A percentile compares a stretch with the other conserved stretches of the same genome.
These are phyloP conservation scores for Acropternis orthonyx DNA, from an alignment of 2,797 vertebrate species.

Conservation along the genomic window DNA sequence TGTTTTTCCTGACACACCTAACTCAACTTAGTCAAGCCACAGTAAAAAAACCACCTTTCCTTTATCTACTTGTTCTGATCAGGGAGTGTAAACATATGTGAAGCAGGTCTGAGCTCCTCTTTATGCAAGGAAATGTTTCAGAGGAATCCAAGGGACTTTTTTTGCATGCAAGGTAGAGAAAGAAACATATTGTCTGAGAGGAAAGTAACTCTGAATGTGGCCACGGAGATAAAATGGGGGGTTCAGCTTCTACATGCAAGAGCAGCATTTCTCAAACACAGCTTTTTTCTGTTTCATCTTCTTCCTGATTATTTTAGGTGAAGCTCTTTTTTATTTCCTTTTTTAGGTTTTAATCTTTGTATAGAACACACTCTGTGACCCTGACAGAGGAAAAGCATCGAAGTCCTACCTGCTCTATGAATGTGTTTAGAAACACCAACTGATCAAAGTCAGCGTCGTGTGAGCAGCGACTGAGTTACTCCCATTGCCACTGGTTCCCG, in stretches of 20 bases:
- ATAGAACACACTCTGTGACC: constrained; percentile 80
- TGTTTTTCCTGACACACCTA: neutral
- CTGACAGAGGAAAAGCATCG: constrained; percentile 79
- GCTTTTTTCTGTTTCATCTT: constrained; percentile 7
- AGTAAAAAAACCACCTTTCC: neutral
- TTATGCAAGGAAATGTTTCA: neutral
- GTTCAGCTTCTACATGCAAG: neutral
- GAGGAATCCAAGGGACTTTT: neutral
- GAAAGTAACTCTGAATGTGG: constrained; percentile 16
- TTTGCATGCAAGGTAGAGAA: neutral
- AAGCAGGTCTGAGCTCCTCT: neutral
- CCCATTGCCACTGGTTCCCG: neutral
- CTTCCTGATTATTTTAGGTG: constrained; percentile 33
- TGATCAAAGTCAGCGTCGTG: neutral
- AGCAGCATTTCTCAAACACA: constrained; percentile 6
- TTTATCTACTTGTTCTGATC: neutral
- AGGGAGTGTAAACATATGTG: neutral
- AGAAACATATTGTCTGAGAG: constrained; percentile 3
- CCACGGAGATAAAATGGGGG: neutral
- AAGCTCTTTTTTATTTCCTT: neutral
- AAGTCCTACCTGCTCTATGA: constrained; percentile 65
- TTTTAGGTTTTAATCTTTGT: constrained; percentile 83
- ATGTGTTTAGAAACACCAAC: neutral
- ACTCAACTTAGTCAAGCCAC: neutral
- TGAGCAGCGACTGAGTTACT: neutral